Conservation (phyloP, 2,113 vertebrate species). For the Gobius niger region DNA sequence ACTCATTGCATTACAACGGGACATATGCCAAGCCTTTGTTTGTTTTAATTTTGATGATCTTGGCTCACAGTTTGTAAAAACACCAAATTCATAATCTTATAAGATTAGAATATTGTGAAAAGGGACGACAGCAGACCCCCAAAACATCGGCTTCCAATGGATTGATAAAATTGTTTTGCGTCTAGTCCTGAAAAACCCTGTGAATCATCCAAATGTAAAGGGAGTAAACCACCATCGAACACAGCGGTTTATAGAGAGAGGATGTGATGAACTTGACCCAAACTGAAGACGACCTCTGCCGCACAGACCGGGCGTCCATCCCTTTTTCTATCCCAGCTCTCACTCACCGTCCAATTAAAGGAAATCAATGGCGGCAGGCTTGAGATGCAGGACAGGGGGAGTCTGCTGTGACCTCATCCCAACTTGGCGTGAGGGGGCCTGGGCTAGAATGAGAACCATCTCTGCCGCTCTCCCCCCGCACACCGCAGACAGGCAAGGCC, state of each 20-base stretch:
- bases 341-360: constrained; percentile 71
- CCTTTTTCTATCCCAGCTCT: constrained; percentile 35
- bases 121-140: no score
- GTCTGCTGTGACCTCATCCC: constrained; percentile 56
- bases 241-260: background rate
- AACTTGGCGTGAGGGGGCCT: constrained; percentile 15
- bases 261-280: background rate
- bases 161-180: no score
- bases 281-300: background rate
- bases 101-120: no score
- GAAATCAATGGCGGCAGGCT: constrained; percentile 66
- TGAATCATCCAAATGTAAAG: background rate
- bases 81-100: no score
- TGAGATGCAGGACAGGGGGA: constrained; percentile 61
- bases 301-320: constrained; percentile 11
- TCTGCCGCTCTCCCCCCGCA: background rate
- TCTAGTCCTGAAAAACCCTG: no score
- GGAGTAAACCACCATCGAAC: background rate
- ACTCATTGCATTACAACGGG: no score
- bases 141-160: no score
- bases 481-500: constrained; percentile 12
- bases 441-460: constrained; percentile 60
- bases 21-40: no score
- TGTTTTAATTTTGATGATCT: no score
- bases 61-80: no score